Evolutionary conservation across 2,888 invertebrate species (phyloP), one percentile per base, ranked within the genome.

Genomic region (Gymnoscelis rufifasciata): DNA sequence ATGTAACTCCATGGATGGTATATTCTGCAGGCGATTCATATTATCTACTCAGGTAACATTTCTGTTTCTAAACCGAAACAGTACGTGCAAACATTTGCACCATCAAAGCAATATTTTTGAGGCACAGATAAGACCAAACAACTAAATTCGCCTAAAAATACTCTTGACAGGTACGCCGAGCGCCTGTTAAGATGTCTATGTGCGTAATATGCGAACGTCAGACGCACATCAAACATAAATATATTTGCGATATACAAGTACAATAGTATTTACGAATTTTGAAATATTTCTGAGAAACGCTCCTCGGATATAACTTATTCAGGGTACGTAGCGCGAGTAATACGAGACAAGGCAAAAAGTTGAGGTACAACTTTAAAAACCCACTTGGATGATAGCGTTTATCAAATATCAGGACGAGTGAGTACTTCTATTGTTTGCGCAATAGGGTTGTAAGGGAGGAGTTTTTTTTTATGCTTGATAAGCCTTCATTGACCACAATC

Each of bases 321-420:
- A 4, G 8, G 14, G 3, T 29, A 28, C 42, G 40, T 43, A 35
- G 10, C 19, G 29, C 40, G 41, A 30, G 55, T 55, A 51, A 52
- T 23, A 37, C 24, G 43, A 55, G 46, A 52, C 33, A 38, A 27
- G 23, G 38, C 40, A 44, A 42, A 49, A 41, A 44, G 35, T 39
- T 35, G 19, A 14, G 27, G 15, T 46, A 3, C 26, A 49, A 47
- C 43, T 40, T 51, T 50, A 48, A 50, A 49, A 35, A 56, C 50
- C 42, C 47, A 44, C 26, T 37, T 15, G 28, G 38, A 51, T 47
- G 46, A 37, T 23, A 40, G 38, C 47, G 42, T 46, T 53, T 57
- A 55, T 53, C 53, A 48, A 47, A 52, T 55, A 54, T 53, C 50
- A 41, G 47, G 47, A 47, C 5, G 51, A 50, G 49, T 40, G 53